A percentile compares a stretch with the other conserved stretches of the same genome.
Evolutionary conservation across 2,797 vertebrate species (phyloP).

Genomic region (Parotocinclus haroldoi): DNA sequence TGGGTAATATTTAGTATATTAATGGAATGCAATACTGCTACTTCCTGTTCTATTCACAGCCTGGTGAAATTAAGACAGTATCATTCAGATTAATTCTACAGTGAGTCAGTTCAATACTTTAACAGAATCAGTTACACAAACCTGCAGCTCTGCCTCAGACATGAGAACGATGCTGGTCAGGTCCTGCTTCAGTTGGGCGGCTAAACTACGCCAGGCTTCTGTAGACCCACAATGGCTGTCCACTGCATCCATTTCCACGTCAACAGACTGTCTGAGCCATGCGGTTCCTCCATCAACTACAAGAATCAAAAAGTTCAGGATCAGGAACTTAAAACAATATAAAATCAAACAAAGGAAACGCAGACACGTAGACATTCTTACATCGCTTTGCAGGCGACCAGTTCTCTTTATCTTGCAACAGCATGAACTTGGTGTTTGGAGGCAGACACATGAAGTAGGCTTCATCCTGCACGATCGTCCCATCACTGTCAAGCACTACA

Average conservation of each 20-base stretch:
- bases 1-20: too few species aligned
- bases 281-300: constrained; percentile 77
- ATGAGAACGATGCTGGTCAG: constrained; percentile 85
- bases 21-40: too few species aligned
- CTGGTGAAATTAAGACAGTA: too few species aligned
- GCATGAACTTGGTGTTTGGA: constrained; percentile 85
- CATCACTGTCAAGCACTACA: constrained; percentile 89
- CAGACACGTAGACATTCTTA: constrained; percentile 43
- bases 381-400: constrained; percentile 71
- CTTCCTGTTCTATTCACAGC: too few species aligned
- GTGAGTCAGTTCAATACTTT: too few species aligned
- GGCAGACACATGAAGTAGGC: constrained; percentile 89
- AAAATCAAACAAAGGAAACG: neutral
- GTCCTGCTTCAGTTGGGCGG: constrained; percentile 79
- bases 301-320: constrained; percentile 3
- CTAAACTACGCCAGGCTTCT: constrained; percentile 74
- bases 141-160: constrained; percentile 88
- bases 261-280: constrained; percentile 70
- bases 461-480: constrained; percentile 90
- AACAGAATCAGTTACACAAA: constrained; percentile 55
- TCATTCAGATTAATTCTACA: too few species aligned
- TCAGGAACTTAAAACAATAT: neutral
- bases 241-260: constrained; percentile 62
- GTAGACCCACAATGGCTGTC: constrained; percentile 49
- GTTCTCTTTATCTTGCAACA: constrained; percentile 72